Base-by-base conservation (phyloP, 1,140 invertebrate species). In the Microplitis mediator region DNA sequence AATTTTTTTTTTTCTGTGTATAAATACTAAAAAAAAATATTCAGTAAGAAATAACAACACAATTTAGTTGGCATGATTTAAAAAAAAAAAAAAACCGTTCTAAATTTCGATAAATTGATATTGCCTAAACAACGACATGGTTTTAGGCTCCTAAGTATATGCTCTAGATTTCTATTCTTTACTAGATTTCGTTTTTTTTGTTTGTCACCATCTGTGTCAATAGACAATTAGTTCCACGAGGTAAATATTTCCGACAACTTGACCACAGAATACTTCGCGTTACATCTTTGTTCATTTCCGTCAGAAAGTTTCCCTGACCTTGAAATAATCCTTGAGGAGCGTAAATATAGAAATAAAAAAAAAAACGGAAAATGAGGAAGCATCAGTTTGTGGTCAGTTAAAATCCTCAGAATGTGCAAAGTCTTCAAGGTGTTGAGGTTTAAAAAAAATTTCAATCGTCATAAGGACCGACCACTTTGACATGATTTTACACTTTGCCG, bases 221-320 rank as follows among this genome's bases (percentile, higher is more conserved):
- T 4, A 51, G 39, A 9, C 52, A 54, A 78, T 81, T 76, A 66
- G 74, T 64, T 75, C 61, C 64, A 76, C 23, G 23, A 60, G 69
- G 50, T 52, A 69, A 75, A 78, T 71, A 70, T 83, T 78, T 84
- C 72, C 79, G 77, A 82, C 78, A 77, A 65, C 73, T 50, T 61
- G 76, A 81, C 83, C 84, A 65, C 84, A 84, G 78, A 56, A 71
- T 76, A 11, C 11, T 45, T 11, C 8, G 39, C 5, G 0, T 45
- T 45, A 45, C 39, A 11, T 45, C 80, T 83, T 61, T 9, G 58
- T 61, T 63, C 64, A 69, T 67, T 65, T 54, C 34, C 45, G 2
- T 36, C 45, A 34, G 13, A 36, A n/a, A 11, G 6, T 16, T 62
- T 50, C 39, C 50, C 58, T 14, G 6, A 32, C 11, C 16, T 35